Evolutionary conservation across 2,888 invertebrate species (phyloP), one percentile per base, ranked within the genome.

Genomic region (Drosophila greeni): DNA sequence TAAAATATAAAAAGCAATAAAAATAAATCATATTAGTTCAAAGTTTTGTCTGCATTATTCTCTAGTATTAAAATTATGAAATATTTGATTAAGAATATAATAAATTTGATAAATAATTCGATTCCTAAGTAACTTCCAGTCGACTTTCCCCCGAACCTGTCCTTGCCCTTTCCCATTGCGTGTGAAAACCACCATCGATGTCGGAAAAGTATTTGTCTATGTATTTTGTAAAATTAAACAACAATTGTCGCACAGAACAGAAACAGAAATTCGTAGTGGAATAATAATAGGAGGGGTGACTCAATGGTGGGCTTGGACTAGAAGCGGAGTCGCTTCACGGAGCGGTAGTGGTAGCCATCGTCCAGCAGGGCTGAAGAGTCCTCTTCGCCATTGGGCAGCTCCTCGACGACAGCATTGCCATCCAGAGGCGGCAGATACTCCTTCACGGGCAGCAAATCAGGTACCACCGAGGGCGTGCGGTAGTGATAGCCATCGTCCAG

Each of bases 401-500:
- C 70, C 36, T 61, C 76, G 3, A 73, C 69, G 4, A 84, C 77
- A 5, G 70, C 62, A 37, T 75, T 77, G 5, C 69, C 66, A 23
- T 72, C 75, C 11, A 79, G 56, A 0, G 86, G 86, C 5, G 85
- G 86, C 73, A 86, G 43, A 39, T 85, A 85, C 33, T 75, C 85
- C 24, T 73, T 71, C 2, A 66, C 55, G 6, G 75, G 66, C 29
- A 72, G 52, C n/a, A 86, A 61, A 52, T 85, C 70, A 8, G 84
- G 82, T 34, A 82, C 67, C 23, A 76, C 66, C 14, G 70, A 55
- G 2, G 86, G 87, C n/a, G 72, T 57, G 26, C 67, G 76, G 43
- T 86, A 86, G 49, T 87, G 86, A 52, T 86, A 86, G 36, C 86
- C 87, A 70, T 86, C 86, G 3, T 58, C 73, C 9, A 76, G 62